These are phyloP conservation scores for Pipistrellus nathusii DNA, from an alignment of 2,797 vertebrate genomes.

Conservation along the genomic window DNA sequence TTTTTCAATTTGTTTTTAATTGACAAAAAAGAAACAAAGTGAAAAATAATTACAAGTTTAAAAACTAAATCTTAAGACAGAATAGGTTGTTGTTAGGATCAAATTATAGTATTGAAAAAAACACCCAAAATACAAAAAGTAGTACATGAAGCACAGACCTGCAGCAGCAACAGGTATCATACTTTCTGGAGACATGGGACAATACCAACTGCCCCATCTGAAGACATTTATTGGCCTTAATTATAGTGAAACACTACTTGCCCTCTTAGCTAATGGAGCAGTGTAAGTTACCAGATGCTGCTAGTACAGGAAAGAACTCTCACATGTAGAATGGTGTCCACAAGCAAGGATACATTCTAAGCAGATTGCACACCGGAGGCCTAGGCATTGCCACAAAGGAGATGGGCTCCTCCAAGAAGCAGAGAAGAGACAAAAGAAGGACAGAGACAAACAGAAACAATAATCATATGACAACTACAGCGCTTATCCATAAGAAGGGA, in stretches of 20 bases:
- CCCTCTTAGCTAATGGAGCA: constrained; percentile 82
- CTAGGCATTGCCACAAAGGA: constrained; percentile 77
- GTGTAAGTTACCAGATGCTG: constrained; percentile 79
- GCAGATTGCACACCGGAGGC: constrained; percentile 79
- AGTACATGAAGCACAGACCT: constrained; percentile 69
- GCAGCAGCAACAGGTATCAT: constrained; percentile 73
- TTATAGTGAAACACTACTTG: constrained; percentile 80
- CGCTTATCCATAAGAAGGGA: constrained; percentile 68
- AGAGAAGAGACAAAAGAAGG: constrained; percentile 77
- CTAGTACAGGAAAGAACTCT: constrained; percentile 84
- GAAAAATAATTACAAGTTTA: constrained; percentile 69
- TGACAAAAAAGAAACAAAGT: constrained; percentile 49
- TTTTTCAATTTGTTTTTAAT: constrained; percentile 71
- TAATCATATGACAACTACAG: constrained; percentile 76
- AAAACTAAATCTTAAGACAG: constrained; percentile 39
- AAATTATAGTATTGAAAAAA: constrained; percentile 53
- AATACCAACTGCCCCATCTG: constrained; percentile 76
- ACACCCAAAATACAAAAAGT: background rate
- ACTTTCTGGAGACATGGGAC: constrained; percentile 67
- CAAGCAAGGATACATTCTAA: constrained; percentile 78
- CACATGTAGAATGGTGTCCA: constrained; percentile 69
- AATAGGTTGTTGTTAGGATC: constrained; percentile 57
- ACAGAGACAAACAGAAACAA: constrained; percentile 77
- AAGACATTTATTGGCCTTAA: constrained; percentile 77
- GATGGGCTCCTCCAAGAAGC: constrained; percentile 72